Conservation (phyloP, 1,140 invertebrate genomes). For the Diachasmimorpha longicaudata region DNA sequence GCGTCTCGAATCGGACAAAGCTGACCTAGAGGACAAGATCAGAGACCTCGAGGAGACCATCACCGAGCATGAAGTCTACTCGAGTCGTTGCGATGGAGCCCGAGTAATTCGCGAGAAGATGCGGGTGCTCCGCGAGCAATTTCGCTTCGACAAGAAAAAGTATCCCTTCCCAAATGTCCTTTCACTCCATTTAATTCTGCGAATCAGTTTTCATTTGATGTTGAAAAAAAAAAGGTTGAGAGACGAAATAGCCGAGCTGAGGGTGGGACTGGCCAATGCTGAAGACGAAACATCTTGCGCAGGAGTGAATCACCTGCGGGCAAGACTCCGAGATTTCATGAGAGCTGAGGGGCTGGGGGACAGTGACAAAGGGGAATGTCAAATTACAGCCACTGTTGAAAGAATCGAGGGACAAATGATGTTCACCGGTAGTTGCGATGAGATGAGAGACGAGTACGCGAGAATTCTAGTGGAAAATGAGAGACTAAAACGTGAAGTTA, state of each 20-base stretch:
- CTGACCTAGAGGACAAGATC: constrained; percentile 46
- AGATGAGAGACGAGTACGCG: neutral
- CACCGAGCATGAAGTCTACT: constrained; percentile 41
- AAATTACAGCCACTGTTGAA: neutral
- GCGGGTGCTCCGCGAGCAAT: constrained; percentile 35
- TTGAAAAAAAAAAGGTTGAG: constrained; percentile 37
- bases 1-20: constrained; percentile 42
- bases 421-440: neutral
- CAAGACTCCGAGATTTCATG: constrained; percentile 47
- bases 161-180: constrained; percentile 19
- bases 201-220: neutral
- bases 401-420: neutral
- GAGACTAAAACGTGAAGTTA: neutral
- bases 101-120: constrained; percentile 43
- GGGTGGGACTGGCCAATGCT: constrained; percentile 39
- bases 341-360: constrained; percentile 40
- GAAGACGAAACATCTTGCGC: constrained; percentile 48
- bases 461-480: neutral
- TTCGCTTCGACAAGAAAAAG: constrained; percentile 45
- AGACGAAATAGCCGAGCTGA: constrained; percentile 40
- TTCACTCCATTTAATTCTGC: neutral
- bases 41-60: constrained; percentile 45
- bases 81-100: constrained; percentile 40
- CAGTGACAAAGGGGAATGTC: constrained; percentile 38
- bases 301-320: constrained; percentile 49